phyloP scores from a whole-genome alignment of 2,888 invertebrate species.

The Cheilosia pagana region DNA sequence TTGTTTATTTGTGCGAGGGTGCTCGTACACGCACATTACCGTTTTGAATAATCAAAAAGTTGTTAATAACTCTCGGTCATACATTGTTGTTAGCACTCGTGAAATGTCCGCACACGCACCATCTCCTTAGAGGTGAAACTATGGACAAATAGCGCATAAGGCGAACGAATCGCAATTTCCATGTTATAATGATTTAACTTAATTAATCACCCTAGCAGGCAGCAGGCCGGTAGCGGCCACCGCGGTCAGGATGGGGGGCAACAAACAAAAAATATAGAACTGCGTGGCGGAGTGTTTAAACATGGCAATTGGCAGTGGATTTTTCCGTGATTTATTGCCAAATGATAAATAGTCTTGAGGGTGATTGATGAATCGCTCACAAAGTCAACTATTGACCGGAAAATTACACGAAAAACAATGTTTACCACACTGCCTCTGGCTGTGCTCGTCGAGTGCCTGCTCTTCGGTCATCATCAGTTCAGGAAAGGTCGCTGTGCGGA shows the following conservation, averaged over 20 bases:
- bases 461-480: not conserved
- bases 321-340: slow-evolving; percentile 67
- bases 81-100: slow-evolving; percentile 38
- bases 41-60: slow-evolving; percentile 62
- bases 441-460: slow-evolving; percentile 14
- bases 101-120: slow-evolving; percentile 26
- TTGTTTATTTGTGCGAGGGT: slow-evolving; percentile 31
- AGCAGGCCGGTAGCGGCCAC: not conserved
- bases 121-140: slow-evolving; percentile 24
- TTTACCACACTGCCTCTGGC: slow-evolving; percentile 8
- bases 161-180: slow-evolving; percentile 47
- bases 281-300: slow-evolving; percentile 59
- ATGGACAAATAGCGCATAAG: slow-evolving; percentile 32
- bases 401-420: slow-evolving; percentile 43
- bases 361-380: slow-evolving; percentile 67
- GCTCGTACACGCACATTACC: slow-evolving; percentile 62
- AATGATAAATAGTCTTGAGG: slow-evolving; percentile 59
- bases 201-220: slow-evolving; percentile 63
- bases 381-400: slow-evolving; percentile 61
- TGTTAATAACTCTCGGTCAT: slow-evolving; percentile 54
- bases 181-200: slow-evolving; percentile 56
- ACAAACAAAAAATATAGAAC: slow-evolving; percentile 40
- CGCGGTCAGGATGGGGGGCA: not conserved
- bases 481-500: not conserved
- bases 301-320: slow-evolving; percentile 73